Evolutionary conservation across 2,113 vertebrate species (phyloP).

Genomic region (Tympanuchus pallidicinctus): DNA sequence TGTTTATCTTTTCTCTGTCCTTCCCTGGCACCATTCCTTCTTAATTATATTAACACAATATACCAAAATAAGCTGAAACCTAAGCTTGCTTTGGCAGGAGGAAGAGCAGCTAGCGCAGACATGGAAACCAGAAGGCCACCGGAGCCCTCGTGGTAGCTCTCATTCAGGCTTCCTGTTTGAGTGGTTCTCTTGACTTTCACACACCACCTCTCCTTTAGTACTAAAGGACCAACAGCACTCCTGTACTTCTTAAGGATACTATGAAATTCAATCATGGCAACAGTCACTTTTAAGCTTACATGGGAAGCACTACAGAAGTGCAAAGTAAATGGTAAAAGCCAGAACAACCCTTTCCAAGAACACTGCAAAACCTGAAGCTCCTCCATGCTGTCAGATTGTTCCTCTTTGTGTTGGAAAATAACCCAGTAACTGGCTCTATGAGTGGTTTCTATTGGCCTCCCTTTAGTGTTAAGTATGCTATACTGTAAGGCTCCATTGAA

Average conservation of each 20-base stretch:
- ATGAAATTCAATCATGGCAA: neutral
- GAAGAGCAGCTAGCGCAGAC: neutral
- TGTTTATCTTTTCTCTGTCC: slow-evolving; percentile 26
- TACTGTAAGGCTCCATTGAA: neutral
- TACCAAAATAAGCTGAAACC: neutral
- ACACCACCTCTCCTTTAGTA: neutral
- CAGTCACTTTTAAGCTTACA: neutral
- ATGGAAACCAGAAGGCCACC: neutral
- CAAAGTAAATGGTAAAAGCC: neutral
- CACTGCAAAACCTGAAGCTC: neutral
- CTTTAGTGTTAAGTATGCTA: neutral
- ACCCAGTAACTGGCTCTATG: neutral
- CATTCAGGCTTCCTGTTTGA: slow-evolving; percentile 34
- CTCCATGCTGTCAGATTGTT: neutral
- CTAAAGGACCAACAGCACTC: neutral
- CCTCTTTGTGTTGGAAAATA: neutral
- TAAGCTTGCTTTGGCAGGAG: neutral
- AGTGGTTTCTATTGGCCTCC: neutral
- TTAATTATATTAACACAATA: slow-evolving; percentile 27
- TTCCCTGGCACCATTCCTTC: neutral
- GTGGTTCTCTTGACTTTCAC: neutral
- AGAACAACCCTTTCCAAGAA: neutral
- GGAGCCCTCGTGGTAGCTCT: neutral
- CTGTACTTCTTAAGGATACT: neutral
- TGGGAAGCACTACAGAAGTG: neutral